phyloP scores from a whole-genome alignment of 2,113 vertebrate species.

The Erythrocercus mccallii region DNA sequence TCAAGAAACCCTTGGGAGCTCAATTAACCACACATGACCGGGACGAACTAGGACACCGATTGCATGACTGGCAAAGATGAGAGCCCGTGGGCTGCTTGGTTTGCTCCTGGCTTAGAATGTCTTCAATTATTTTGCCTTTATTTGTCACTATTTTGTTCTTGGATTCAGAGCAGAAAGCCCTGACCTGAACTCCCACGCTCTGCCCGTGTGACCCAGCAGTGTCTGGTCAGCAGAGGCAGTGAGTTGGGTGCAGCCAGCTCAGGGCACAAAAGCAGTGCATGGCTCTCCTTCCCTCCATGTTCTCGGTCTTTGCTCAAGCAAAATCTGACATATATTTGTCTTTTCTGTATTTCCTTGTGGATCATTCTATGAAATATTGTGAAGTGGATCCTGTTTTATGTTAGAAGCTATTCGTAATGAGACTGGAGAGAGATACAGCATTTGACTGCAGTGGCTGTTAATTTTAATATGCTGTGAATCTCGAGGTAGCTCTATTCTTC shows the following conservation, averaged over 20 bases:
- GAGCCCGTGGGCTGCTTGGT: not conserved
- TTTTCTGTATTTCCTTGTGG: not conserved
- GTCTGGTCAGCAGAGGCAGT: fast-evolving
- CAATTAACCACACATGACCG: not conserved
- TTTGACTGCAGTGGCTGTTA: slow-evolving; percentile 72
- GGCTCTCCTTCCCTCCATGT: not conserved
- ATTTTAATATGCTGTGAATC: slow-evolving; percentile 68
- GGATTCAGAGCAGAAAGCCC: not conserved
- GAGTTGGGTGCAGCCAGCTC: not conserved
- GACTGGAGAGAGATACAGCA: slow-evolving; percentile 67
- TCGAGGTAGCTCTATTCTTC: slow-evolving; percentile 62
- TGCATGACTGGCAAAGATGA: not conserved
- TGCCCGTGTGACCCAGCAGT: not conserved
- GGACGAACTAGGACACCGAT: not conserved
- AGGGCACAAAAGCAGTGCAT: not conserved
- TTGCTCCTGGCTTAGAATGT: not conserved
- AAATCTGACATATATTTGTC: not conserved
- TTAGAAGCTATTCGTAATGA: slow-evolving; percentile 63
- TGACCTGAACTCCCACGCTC: not conserved
- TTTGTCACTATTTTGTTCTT: not conserved
- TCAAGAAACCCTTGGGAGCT: slow-evolving; percentile 11
- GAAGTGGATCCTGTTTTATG: slow-evolving; percentile 59
- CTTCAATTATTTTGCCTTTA: not conserved
- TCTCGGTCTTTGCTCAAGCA: not conserved
- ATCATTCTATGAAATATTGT: slow-evolving; percentile 25